Evolutionary conservation across 2,888 invertebrate genomes (phyloP), one percentile per base, ranked within the genome.

Genomic region (Aethes cnicana): DNA sequence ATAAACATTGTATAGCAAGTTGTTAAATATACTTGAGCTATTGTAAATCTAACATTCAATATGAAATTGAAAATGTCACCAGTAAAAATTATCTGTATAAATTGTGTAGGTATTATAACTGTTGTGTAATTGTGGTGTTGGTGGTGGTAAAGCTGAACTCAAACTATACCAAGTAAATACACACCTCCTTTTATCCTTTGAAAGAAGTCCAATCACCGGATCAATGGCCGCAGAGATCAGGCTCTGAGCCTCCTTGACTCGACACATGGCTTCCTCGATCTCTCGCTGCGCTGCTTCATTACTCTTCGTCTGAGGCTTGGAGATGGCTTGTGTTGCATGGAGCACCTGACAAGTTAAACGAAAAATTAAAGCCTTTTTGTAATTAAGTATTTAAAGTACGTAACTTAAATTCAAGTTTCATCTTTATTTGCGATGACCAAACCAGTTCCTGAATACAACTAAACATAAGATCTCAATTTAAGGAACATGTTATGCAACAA

Each of bases 221-320:
- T 97, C 97, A 57, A 98, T 97, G 8, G 97, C 96, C 5, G 97
- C 98, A 0, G 97, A 96, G 58, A 98, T 97, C 68, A 98, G 92
- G 75, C 96, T 96, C 81, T 98, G 98, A 0, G 98, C 98, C 84
- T 98, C 98, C 74, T 97, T 97, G 0, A 98, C 97, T 57, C 98
- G 91, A 35, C 97, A 96, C 97, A 99, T 98, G 0, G 98, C 98
- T 78, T 98, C 98, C 78, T 98, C 98, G 48, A 98, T 97, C 86
- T 98, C 98, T 33, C 95, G 93, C 71, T 98, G 96, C 0, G 98
- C 98, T 1, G 97, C 97, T 76, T 98, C 97, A 74, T 97, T 97
- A 62, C 97, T 97, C 79, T 98, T 98, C 0, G 97, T 96, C 76
- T 97, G 97, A 0, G 98, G 98, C 71, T 97, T 97, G 1, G 94